phyloP scores from a whole-genome alignment of 2,113 vertebrate genomes.

The Pipra filicauda region DNA sequence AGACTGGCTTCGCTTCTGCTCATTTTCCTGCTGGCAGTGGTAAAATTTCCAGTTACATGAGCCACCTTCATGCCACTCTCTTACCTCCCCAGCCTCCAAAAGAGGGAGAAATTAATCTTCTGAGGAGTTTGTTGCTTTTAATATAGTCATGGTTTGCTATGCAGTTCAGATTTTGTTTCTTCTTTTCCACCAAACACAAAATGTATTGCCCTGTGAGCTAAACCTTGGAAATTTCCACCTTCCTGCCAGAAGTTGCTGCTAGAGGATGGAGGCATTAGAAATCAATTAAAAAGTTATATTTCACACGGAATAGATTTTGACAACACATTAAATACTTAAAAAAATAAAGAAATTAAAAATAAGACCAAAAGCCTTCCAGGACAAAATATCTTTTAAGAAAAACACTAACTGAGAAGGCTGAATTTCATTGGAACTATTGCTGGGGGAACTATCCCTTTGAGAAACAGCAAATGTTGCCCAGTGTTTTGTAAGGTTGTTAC shows the following conservation, averaged over 20 bases:
- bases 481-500: not conserved
- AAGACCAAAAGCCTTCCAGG: not conserved
- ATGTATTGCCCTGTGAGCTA: not conserved
- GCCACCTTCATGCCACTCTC: not conserved
- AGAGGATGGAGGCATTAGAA: not conserved
- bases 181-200: not conserved
- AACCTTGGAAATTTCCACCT: not conserved
- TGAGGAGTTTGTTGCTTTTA: not conserved
- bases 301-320: not conserved
- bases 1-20: not conserved
- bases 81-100: not conserved
- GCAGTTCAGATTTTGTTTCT: not conserved
- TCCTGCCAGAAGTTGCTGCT: not conserved
- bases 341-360: not conserved
- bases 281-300: not conserved
- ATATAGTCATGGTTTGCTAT: not conserved
- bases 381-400: not conserved
- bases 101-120: not conserved
- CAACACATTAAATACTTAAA: not conserved
- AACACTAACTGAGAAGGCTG: not conserved
- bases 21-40: not conserved
- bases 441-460: not conserved
- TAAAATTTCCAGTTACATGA: not conserved
- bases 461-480: not conserved
- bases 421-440: not conserved